Evolutionary conservation across 2,113 vertebrate species (phyloP), one percentile per base, ranked within the genome.

Genomic region (Nematolebias whitei): DNA sequence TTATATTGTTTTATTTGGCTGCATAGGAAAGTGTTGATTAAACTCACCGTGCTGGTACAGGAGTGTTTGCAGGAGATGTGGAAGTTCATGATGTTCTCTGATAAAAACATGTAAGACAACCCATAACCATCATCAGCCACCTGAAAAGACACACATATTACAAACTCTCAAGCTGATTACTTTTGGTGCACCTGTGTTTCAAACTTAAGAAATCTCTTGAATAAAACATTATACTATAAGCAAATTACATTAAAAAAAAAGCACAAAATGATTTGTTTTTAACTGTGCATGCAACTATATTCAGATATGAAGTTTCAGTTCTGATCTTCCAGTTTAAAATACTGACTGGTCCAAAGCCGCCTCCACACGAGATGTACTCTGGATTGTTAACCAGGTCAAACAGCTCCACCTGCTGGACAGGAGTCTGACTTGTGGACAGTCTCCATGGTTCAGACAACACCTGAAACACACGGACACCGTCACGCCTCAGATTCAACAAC

Each of bases 321-420:
- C 32, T 35, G 32, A 10, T 35, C 32, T 61, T 54, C 1, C 19
- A 47, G 4, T 69, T 2, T 32, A 20, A 50, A 57, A 51, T 47
- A 92, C 95, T 95, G 68, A 97, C 96, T 20, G 96, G 96, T 69
- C 95, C 96, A 54, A 97, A 97, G 74, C 95, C 96, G 19, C 95
- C 95, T n/a, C 96, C 96, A 19, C 93, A 95, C 72, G 92, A 93
- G 48, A 95, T 76, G 24, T 95, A 96, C 51, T 96, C 94, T 0
- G 95, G 94, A 57, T 95, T 90, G 74, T 93, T 94, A 51, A 93
- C 90, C 12, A 94, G 44, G 51, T 97, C 96, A 70, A 96, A 96
- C 58, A 96, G 88, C 65, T 95, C 93, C 50, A 76, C 64, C 72
- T 95, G 95, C 90, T 96, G 96, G 23, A 95, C 62, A 0, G 94